These are phyloP conservation scores for Cydia pomonella DNA, from an alignment of 1,140 invertebrate species.

Conservation along the genomic window DNA sequence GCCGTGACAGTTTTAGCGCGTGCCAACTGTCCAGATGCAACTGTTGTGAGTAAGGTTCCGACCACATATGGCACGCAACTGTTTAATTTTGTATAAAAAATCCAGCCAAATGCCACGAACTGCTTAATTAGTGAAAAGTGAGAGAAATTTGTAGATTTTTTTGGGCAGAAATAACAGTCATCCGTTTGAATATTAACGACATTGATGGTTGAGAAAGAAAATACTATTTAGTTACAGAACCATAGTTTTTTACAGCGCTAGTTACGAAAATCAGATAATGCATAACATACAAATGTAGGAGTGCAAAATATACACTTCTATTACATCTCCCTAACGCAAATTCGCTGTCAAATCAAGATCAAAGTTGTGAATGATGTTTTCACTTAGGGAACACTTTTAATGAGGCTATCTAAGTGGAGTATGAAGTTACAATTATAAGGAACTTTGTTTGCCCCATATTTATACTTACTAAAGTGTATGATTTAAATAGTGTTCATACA, in stretches of 20 bases:
- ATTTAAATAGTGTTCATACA: no score
- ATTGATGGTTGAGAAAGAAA: no score
- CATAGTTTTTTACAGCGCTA: no score
- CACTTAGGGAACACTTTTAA: conserved; percentile 6
- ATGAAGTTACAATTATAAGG: background rate
- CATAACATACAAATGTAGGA: background rate
- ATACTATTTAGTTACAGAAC: no score
- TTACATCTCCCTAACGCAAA: background rate
- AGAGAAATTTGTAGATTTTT: no score
- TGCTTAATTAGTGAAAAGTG: background rate
- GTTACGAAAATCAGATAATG: no score
- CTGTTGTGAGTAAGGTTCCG: conserved; percentile 24
- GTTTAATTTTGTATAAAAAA: background rate
- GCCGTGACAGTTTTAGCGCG: conserved; percentile 24
- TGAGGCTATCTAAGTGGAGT: background rate
- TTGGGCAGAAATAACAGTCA: no score
- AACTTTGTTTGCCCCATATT: background rate
- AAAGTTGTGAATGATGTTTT: background rate
- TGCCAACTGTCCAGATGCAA: conserved; percentile 14
- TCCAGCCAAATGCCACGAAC: background rate
- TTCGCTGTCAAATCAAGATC: background rate
- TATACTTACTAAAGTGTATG: background rate
- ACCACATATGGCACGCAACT: conserved; percentile 15
- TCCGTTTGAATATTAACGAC: no score
- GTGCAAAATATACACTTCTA: background rate